A percentile compares a stretch with the other conserved stretches of the same genome.
These are phyloP conservation scores for Mythimna albipuncta DNA, from an alignment of 2,888 invertebrate genomes.

Conservation along the genomic window DNA sequence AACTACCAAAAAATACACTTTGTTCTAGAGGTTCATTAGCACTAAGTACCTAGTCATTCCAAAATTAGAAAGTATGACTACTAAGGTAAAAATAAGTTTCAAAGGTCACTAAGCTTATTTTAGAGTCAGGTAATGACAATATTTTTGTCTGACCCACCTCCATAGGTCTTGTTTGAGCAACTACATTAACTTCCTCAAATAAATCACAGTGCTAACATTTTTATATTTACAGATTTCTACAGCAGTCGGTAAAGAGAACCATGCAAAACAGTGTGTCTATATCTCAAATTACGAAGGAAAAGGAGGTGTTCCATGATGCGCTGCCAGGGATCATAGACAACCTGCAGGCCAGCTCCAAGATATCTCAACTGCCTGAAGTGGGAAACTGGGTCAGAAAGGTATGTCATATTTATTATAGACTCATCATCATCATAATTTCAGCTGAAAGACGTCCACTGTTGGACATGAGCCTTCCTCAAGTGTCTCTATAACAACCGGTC, in stretches of 20 bases:
- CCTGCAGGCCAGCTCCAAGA: conserved; percentile 71
- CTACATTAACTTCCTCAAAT: not conserved
- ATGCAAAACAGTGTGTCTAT: conserved; percentile 77
- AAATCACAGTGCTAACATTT: conserved; percentile 19
- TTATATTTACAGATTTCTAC: conserved; percentile 47
- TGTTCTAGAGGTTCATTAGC: conserved; percentile 6
- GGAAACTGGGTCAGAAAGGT: conserved; percentile 81
- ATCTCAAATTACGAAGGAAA: conserved; percentile 77
- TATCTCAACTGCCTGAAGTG: conserved; percentile 78
- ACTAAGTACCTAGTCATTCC: not conserved
- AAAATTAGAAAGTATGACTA: conserved; percentile 31
- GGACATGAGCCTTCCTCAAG: too few species aligned
- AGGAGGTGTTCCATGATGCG: conserved; percentile 79
- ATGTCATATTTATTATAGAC: not conserved
- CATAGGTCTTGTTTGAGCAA: conserved; percentile 20
- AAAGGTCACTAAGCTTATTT: conserved; percentile 44
- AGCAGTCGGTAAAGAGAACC: conserved; percentile 38
- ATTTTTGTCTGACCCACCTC: not conserved
- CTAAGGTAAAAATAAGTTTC: not conserved
- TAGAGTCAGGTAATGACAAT: conserved; percentile 1
- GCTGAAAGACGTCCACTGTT: too few species aligned
- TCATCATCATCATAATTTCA: too few species aligned
- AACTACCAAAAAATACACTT: not conserved
- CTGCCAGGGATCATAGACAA: conserved; percentile 78
- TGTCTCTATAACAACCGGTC: too few species aligned